Conservation (phyloP, 2,113 vertebrate genomes). For the Eptatretus burgeri region DNA sequence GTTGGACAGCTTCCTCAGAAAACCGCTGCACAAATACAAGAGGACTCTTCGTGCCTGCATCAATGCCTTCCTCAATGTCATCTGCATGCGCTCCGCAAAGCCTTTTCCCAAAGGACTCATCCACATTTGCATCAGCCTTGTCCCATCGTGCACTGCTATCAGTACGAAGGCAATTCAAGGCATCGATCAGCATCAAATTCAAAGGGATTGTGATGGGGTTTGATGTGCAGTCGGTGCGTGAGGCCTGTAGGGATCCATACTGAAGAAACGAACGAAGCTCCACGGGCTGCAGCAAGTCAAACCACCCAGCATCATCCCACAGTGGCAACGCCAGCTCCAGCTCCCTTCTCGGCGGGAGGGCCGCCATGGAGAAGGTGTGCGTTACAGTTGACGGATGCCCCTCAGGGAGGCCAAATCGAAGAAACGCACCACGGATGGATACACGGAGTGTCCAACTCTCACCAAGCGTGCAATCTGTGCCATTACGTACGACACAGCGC, state of each 20-base stretch:
- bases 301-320: neutral
- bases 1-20: neutral
- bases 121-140: neutral
- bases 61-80: neutral
- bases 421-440: neutral
- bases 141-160: too few species aligned
- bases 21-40: neutral
- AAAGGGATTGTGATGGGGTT: neutral
- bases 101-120: neutral
- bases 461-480: neutral
- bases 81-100: neutral
- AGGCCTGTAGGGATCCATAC: neutral
- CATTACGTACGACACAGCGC: neutral
- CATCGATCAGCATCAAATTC: neutral
- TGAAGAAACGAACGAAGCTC: neutral
- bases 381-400: neutral
- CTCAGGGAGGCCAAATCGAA: neutral
- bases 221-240: neutral
- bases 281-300: neutral
- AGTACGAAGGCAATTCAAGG: slow-evolving; percentile 2
- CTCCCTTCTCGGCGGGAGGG: neutral
- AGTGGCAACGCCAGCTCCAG: neutral
- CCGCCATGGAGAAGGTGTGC: slow-evolving; percentile 3
- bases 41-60: neutral
- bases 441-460: neutral